These are phyloP conservation scores for Sphecodes monilicornis DNA, from an alignment of 2,888 invertebrate genomes.

Conservation along the genomic window DNA sequence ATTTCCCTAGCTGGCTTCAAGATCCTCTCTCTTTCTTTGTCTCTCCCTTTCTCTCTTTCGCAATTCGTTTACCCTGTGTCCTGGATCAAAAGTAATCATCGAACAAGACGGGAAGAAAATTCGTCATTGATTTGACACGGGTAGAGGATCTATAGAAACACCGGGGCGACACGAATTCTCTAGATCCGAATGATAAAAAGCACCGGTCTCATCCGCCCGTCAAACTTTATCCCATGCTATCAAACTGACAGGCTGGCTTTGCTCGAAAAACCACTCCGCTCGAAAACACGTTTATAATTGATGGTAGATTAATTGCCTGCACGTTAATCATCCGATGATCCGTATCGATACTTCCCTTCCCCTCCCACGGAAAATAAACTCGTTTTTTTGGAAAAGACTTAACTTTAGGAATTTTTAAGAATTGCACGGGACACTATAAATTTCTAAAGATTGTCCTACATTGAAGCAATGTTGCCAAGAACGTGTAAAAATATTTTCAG, in stretches of 20 bases:
- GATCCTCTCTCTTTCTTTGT: background rate
- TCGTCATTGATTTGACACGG: constrained; percentile 9
- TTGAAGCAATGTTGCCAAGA: no score
- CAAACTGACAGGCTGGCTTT: background rate
- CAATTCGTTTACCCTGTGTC: constrained; percentile 14
- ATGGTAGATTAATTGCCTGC: background rate
- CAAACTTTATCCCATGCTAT: background rate
- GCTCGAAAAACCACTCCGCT: background rate
- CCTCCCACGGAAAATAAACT: background rate
- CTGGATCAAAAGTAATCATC: constrained; percentile 20
- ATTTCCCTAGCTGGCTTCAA: background rate
- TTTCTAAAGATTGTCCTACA: no score
- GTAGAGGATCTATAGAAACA: background rate
- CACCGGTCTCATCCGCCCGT: background rate
- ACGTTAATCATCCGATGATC: background rate
- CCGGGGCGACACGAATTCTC: background rate
- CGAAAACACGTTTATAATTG: background rate
- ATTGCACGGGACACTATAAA: no score
- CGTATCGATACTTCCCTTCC: background rate
- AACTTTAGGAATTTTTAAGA: no score
- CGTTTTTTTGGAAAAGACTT: no score
- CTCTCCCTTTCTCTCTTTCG: background rate
- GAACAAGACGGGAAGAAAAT: constrained; percentile 3
- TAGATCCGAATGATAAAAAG: constrained; percentile 3
- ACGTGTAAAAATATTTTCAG: no score